A percentile compares a stretch with the other conserved stretches of the same genome.
Conservation (phyloP, 2,113 vertebrate species). For the Podarcis raffonei region DNA sequence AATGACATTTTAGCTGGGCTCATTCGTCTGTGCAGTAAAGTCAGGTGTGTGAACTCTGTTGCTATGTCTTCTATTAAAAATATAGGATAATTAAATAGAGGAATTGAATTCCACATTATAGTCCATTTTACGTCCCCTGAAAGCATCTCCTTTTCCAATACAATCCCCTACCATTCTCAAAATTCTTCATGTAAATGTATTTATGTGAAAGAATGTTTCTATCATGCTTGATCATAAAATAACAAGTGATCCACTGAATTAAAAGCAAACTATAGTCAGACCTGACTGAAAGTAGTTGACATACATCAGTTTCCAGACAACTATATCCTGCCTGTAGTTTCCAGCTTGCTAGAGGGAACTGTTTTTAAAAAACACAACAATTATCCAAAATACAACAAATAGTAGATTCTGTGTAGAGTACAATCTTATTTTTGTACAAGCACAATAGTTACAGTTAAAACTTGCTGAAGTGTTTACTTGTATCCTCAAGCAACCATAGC, state of each 20-base stretch:
- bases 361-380: too few relatives aligned
- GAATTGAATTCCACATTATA: neutral
- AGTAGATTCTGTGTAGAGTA: too few relatives aligned
- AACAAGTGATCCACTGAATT: neutral
- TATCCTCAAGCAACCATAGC: too few relatives aligned
- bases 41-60: neutral
- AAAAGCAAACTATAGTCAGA: neutral
- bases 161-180: neutral
- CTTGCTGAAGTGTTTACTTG: too few relatives aligned
- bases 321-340: neutral
- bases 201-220: neutral
- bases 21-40: conserved; percentile 16
- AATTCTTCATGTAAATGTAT: conserved; percentile 4
- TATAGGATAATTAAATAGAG: neutral
- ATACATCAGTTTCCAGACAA: neutral
- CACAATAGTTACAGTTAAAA: too few relatives aligned
- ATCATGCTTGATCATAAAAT: neutral
- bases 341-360: neutral
- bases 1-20: conserved; percentile 41
- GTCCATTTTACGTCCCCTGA: neutral
- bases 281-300: neutral
- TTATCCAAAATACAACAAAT: too few relatives aligned
- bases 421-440: too few relatives aligned
- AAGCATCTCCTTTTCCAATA: conserved; percentile 16
- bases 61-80: conserved; percentile 8